Base-by-base conservation (phyloP, 2,888 invertebrate species). In the Chironomus riparius region DNA sequence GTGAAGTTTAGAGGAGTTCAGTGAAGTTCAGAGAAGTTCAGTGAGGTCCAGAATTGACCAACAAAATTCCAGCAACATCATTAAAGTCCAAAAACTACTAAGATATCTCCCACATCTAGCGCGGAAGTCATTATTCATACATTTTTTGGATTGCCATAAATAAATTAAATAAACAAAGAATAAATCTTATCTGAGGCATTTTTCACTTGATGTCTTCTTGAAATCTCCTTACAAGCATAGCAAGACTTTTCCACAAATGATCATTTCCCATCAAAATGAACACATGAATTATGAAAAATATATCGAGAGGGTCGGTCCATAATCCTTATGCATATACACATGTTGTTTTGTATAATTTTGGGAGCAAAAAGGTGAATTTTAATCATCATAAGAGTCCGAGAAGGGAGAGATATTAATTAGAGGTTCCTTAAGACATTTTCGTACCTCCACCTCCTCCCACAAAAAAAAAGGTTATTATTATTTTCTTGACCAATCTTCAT, bases 331-430 rank as follows among this genome's bases (percentile, higher is more conserved):
- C 28, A 38, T 38, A 38, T 10, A 38, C 38, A 38, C 38, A 38
- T 38, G 38, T 18, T 56, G 5, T 56, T n/a, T 6, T 56, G 56
- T 56, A 65, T 62, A 18, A 22, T 12, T 62, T 18, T 15, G 4
- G 15, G 18, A 10, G 56, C 56, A 56, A 18, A 50, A 71, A 56
- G 38, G 22, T 28, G 56, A 71, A 61, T 56, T 71, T 71, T 56
- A n/a, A 22, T 65, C 65, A 65, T 56, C 56, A 56, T 7, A 38
- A 38, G 4, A 38, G 38, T 56, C n/a, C 56, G 21, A 21, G 65
- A 65, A 15, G n/a, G 56, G 56, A 56, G 18, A 56, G 68, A 74
- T 74, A 74, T 74, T 74, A 74, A 74, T 74, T 74, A 74, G 74
- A 38, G 74, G 47, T 68, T 68, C n/a, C 73, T 56, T 72, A 38